phyloP scores from a whole-genome alignment of 2,113 vertebrate species.

The Podarcis raffonei region DNA sequence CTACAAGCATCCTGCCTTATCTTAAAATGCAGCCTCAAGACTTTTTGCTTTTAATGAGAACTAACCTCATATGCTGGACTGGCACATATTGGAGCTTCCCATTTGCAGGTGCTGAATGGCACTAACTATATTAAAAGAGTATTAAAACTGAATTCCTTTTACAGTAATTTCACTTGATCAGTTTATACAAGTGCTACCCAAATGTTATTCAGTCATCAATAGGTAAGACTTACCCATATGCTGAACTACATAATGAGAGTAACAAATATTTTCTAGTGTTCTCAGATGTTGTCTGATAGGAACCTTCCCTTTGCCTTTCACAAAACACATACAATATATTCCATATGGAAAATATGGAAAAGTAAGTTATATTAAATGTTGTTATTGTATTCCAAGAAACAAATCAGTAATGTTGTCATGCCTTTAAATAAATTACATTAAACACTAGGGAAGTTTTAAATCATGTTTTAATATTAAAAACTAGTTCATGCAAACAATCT shows the following conservation, averaged over 20 bases:
- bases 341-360: neutral
- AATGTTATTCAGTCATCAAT: neutral
- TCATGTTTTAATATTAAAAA: neutral
- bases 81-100: neutral
- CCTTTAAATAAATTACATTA: neutral
- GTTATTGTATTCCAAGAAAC: neutral
- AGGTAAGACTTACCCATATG: neutral
- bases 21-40: slow-evolving; percentile 10
- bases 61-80: neutral
- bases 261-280: slow-evolving; percentile 22
- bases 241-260: neutral
- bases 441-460: neutral
- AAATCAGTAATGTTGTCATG: neutral
- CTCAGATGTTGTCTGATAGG: neutral
- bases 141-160: neutral
- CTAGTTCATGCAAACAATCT: neutral
- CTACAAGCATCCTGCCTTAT: slow-evolving; percentile 17
- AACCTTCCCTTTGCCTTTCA: neutral
- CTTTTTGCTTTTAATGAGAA: neutral
- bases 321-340: neutral
- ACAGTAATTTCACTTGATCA: neutral
- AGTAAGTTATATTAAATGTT: neutral
- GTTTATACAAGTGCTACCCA: neutral
- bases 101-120: neutral
- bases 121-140: neutral